These are phyloP conservation scores for Cheilinus undulatus DNA, from an alignment of 2,113 vertebrate genomes.

Conservation along the genomic window DNA sequence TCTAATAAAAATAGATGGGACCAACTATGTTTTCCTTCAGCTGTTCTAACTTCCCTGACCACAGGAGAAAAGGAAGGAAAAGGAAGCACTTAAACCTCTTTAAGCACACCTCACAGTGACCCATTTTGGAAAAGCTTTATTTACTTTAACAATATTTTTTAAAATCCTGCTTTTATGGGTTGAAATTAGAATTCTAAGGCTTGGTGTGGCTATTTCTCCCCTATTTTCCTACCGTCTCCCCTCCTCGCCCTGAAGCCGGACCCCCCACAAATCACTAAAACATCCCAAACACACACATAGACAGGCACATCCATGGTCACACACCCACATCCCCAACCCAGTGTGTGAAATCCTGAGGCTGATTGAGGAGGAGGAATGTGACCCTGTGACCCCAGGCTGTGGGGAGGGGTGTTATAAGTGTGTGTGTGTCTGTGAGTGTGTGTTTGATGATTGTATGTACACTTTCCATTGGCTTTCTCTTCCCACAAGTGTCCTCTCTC, in stretches of 20 bases:
- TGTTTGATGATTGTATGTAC: slow-evolving; percentile 70
- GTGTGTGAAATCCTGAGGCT: slow-evolving; percentile 82
- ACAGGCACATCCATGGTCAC: slow-evolving; percentile 30
- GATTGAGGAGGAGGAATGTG: slow-evolving; percentile 81
- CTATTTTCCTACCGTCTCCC: slow-evolving; percentile 30
- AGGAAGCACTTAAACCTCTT: not conserved
- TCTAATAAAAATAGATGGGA: not conserved
- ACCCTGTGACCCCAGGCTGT: slow-evolving; percentile 73
- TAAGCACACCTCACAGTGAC: too few relatives aligned
- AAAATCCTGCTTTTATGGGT: not conserved
- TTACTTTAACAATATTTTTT: not conserved
- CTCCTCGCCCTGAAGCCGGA: slow-evolving; percentile 52
- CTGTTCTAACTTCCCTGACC: not conserved
- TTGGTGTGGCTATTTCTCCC: not conserved
- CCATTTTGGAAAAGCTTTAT: not conserved
- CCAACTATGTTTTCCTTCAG: not conserved
- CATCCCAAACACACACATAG: slow-evolving; percentile 52
- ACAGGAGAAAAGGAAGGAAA: not conserved
- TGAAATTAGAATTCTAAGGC: not conserved
- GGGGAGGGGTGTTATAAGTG: slow-evolving; percentile 68
- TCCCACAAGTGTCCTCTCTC: slow-evolving; percentile 53
- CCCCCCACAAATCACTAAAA: slow-evolving; percentile 73
- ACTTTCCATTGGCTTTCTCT: slow-evolving; percentile 56
- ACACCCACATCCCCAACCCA: slow-evolving; percentile 55
- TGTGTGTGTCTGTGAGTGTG: slow-evolving; percentile 39